Evolutionary conservation across 2,113 vertebrate genomes (phyloP).

Genomic region (Labrus mixtus): DNA sequence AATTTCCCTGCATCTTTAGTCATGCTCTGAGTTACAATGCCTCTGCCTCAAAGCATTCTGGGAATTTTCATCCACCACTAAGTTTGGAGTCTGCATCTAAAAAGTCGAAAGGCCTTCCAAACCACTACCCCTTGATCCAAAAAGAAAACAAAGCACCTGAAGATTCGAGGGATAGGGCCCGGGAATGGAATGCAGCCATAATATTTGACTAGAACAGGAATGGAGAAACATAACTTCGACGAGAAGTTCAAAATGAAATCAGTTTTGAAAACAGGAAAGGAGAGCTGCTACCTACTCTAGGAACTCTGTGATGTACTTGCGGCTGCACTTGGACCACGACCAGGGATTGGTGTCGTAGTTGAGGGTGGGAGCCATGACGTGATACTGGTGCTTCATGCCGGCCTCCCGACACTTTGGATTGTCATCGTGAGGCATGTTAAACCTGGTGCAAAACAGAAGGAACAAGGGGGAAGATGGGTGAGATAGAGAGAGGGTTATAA

Average conservation of each 20-base stretch:
- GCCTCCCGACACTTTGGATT: slow-evolving; percentile 94
- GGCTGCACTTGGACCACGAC: slow-evolving; percentile 98
- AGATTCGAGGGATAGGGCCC: too few species aligned
- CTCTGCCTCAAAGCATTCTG: neutral
- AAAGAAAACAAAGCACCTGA: too few species aligned
- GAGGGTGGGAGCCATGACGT: slow-evolving; percentile 97
- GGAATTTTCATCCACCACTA: too few species aligned
- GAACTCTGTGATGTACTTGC: slow-evolving; percentile 98
- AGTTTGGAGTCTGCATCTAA: too few species aligned
- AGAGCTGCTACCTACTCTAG: slow-evolving; percentile 89
- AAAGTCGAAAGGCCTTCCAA: too few species aligned
- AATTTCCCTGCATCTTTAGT: too few species aligned
- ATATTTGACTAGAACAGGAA: neutral
- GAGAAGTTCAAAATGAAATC: neutral
- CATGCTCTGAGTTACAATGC: too few species aligned
- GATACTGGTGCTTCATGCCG: slow-evolving; percentile 92
- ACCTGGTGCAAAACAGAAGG: slow-evolving; percentile 82
- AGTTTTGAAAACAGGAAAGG: neutral
- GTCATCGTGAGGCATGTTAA: slow-evolving; percentile 97
- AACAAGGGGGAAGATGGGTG: neutral
- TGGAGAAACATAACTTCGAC: neutral
- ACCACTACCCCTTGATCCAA: neutral
- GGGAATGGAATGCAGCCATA: neutral
- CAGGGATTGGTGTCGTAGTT: slow-evolving; percentile 96
- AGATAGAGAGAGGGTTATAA: neutral